These are phyloP conservation scores for Tipula confusa DNA, from an alignment of 2,888 invertebrate genomes.

Conservation along the genomic window DNA sequence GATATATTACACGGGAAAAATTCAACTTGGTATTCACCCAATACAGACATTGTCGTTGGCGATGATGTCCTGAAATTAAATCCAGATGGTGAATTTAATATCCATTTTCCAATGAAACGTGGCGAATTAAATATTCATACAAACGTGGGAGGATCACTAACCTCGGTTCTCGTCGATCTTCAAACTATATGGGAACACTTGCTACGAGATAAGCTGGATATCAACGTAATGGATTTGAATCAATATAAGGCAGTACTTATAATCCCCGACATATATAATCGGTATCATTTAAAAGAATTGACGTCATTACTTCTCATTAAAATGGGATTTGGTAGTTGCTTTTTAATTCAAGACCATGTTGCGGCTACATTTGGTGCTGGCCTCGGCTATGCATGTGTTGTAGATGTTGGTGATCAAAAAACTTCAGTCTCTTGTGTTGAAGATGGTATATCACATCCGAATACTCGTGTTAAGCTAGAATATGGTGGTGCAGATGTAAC, in stretches of 20 bases:
- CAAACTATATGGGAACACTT: constrained; percentile 85
- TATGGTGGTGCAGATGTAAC: constrained; percentile 91
- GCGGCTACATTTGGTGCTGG: constrained; percentile 83
- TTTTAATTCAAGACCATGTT: constrained; percentile 62
- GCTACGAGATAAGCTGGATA: constrained; percentile 51
- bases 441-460: constrained; percentile 88
- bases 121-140: constrained; percentile 84
- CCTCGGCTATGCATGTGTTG: constrained; percentile 82
- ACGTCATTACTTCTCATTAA: constrained; percentile 73
- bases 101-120: constrained; percentile 84
- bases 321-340: constrained; percentile 79
- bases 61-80: constrained; percentile 70
- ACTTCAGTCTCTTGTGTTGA: constrained; percentile 94
- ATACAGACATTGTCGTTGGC: constrained; percentile 66
- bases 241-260: constrained; percentile 82
- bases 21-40: constrained; percentile 60
- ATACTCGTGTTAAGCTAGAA: constrained; percentile 76
- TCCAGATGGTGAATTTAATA: constrained; percentile 68
- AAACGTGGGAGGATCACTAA: constrained; percentile 79
- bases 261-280: constrained; percentile 84
- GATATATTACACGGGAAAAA: constrained; percentile 58
- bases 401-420: constrained; percentile 94
- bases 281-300: constrained; percentile 78
- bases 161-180: constrained; percentile 76
- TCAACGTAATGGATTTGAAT: constrained; percentile 54